Evolutionary conservation across 2,113 vertebrate species (phyloP).

Genomic region (Aix galericulata): DNA sequence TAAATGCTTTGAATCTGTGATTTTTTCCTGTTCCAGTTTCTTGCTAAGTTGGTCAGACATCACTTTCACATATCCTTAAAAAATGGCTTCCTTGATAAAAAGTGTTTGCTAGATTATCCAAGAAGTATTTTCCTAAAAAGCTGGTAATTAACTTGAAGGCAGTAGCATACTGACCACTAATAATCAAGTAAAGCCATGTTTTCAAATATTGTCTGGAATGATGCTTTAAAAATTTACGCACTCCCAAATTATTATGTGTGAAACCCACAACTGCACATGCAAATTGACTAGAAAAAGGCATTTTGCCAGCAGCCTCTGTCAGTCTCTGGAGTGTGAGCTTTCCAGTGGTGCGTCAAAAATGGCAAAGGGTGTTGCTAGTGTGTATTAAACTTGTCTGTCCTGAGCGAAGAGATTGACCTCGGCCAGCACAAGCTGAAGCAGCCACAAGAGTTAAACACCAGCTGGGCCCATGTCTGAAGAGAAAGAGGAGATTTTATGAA

Average conservation of each 20-base stretch:
- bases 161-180: constrained; percentile 18
- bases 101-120: background rate
- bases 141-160: constrained; percentile 13
- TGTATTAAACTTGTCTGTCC: background rate
- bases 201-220: constrained; percentile 51
- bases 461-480: constrained; percentile 4
- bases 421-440: constrained; percentile 21
- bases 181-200: constrained; percentile 1
- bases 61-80: constrained; percentile 7
- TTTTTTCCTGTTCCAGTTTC: background rate
- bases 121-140: background rate
- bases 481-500: background rate
- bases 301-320: constrained; percentile 39
- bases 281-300: constrained; percentile 43
- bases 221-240: constrained; percentile 40
- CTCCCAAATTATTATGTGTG: constrained; percentile 58
- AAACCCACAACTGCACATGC: constrained; percentile 68
- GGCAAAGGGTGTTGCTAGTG: constrained; percentile 5
- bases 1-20: background rate
- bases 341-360: constrained; percentile 63
- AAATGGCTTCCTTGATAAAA: background rate
- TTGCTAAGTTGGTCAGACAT: background rate
- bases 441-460: constrained; percentile 13
- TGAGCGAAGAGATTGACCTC: constrained; percentile 43
- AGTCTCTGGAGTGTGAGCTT: constrained; percentile 22